Conservation (phyloP, 2,888 invertebrate species). For the Lycocerus yunnanus region DNA sequence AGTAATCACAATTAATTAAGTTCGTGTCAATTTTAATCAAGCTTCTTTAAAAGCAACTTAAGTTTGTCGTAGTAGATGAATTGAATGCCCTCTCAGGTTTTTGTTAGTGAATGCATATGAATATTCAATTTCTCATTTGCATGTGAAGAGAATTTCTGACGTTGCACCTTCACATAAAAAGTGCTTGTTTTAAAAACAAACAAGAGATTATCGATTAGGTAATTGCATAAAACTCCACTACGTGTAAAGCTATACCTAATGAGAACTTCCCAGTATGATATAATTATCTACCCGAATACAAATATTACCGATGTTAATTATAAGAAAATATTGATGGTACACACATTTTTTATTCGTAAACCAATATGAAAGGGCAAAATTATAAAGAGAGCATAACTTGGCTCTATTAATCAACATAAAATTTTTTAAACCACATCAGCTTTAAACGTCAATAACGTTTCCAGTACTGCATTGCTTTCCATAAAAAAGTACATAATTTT, state of each 20-base stretch:
- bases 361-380: not conserved
- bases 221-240: not conserved
- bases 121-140: conserved; percentile 52
- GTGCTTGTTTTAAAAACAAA: conserved; percentile 15
- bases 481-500: conserved; percentile 23
- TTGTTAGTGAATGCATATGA: conserved; percentile 45
- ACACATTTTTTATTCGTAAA: not conserved
- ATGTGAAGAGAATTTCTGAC: conserved; percentile 46
- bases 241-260: not conserved
- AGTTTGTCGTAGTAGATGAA: conserved; percentile 18
- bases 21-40: conserved; percentile 29
- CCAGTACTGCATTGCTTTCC: conserved; percentile 8
- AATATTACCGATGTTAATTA: not conserved
- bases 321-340: not conserved
- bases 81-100: conserved; percentile 44
- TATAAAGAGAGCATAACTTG: not conserved
- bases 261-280: not conserved
- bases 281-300: not conserved
- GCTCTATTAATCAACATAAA: not conserved
- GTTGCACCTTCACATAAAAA: conserved; percentile 24
- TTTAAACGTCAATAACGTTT: conserved; percentile 11
- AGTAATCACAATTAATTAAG: conserved; percentile 25
- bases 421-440: not conserved
- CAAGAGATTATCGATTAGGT: not conserved
- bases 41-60: conserved; percentile 22